Percentiles rank a stretch among this genome's conserved stretches.
Evolutionary conservation across 2,797 vertebrate species (phyloP).

Genomic region (Gymnothorax reevesii): DNA sequence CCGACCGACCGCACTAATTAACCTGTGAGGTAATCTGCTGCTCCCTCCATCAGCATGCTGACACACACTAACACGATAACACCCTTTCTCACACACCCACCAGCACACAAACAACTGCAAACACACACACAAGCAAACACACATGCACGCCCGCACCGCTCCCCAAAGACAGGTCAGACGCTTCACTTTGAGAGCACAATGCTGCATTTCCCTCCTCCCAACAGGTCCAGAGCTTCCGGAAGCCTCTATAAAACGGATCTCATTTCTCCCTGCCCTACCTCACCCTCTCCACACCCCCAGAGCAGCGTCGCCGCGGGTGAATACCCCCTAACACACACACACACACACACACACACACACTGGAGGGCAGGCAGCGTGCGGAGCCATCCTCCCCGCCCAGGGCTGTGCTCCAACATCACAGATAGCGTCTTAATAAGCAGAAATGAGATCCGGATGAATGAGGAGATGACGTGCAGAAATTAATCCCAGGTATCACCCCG

Average conservation of each 20-base stretch:
- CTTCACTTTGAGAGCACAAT: background rate
- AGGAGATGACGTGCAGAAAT: background rate
- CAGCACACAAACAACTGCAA: slow-evolving; percentile 22
- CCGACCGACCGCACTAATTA: background rate
- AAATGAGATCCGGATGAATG: background rate
- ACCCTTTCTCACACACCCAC: slow-evolving; percentile 7
- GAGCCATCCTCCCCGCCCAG: background rate
- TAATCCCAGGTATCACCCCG: background rate
- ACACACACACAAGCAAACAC: slow-evolving; percentile 36
- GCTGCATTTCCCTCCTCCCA: background rate
- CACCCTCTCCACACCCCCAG: background rate
- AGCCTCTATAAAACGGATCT: background rate
- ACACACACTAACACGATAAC: background rate
- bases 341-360: background rate
- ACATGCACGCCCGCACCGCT: background rate
- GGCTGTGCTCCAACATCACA: background rate
- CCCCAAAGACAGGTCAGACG: background rate
- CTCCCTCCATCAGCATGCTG: slow-evolving; percentile 27
- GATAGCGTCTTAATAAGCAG: background rate
- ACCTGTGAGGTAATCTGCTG: background rate
- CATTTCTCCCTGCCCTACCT: background rate
- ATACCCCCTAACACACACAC: background rate
- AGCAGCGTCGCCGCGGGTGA: background rate
- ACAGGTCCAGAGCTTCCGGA: background rate
- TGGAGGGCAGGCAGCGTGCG: background rate